Evolutionary conservation across 2,888 invertebrate genomes (phyloP), one percentile per base, ranked within the genome.

Genomic region (Chalcis sispes): DNA sequence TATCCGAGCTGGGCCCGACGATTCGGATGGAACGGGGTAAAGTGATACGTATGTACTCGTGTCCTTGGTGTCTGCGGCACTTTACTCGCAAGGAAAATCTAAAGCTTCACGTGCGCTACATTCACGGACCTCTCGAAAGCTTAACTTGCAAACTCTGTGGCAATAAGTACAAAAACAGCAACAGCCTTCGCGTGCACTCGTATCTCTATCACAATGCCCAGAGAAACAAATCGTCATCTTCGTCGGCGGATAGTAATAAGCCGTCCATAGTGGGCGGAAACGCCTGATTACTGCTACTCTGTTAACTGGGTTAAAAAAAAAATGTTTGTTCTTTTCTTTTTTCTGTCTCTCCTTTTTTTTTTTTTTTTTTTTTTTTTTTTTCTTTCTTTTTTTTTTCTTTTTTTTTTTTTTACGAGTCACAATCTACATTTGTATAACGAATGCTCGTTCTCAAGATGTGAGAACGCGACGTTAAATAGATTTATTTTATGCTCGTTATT

Each of bases 21-120:
- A 77, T 88, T 7, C 84, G 86, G 7, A 83, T 88, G 80, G 88
- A 88, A 40, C 81, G 87, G 3, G 88, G 88, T 72, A 88, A 88
- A 80, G 83, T 87, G 27, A 85, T 88, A 73, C 84, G 87, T 52
- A 87, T 86, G 88, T 88, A 87, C 72, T 87, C 88, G 25, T 88
- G 88, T 75, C 88, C 88, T 3, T 88, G 88, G 88, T 88, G 88
- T 72, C 79, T 88, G 42, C 84, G 88, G 27, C 88, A 88, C 48
- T 88, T 88, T 40, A 88, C 88, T 56, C 85, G 88, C 54, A 88
- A 87, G 78, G 88, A 88, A 80, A 94, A 94, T 87, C 89, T 94
- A 84, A 94, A 94, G 86, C 92, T 94, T 48, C 94, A 94, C 85
- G 92, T 94, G 59, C 90, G 93, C 32, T 94, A 94, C 87, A 93